Base-by-base conservation (phyloP, 2,888 invertebrate genomes). In the Sympetrum striolatum region DNA sequence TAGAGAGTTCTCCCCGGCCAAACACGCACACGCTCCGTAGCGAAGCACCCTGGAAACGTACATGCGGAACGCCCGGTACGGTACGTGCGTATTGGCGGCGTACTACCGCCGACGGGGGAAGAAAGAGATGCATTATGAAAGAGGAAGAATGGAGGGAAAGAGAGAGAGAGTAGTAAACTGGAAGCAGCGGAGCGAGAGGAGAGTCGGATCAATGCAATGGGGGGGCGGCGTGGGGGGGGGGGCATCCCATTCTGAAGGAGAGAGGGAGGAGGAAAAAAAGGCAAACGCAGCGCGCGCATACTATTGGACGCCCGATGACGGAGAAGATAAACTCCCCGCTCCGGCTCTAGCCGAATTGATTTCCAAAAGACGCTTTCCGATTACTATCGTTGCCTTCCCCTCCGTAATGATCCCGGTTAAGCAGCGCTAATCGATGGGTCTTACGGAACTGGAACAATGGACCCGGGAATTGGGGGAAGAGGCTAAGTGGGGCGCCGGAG, bases 361-460 rank as follows among this genome's bases (percentile, higher is more conserved):
- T 86, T 86, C 86, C 86, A 60, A 22, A 18, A 35, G 35, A 73
- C 73, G 73, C 73, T 31, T 25, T 31, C 35, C 15, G 58, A 86
- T 60, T 60, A 60, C 86, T 37, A 37, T 86, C 82, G 35, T 86
- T 86, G 22, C 37, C 53, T 60, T 35, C 82, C 48, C 82, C 81
- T 10, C 35, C 60, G 86, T 58, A 86, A 86, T 60, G 82, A 58
- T 86, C 60, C 86, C 60, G 8, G 22, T 86, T 37, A 60, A 86
- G 82, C 6, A 60, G 86, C 58, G 58, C 35, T 86, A 60, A 86
- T 86, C 58, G 82, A 22, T 58, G 82, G 60, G 15, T 58, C 60
- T 60, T 22, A 37, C 60, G 86, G 58, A 86, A 60, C 60, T 86
- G 60, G 60, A 60, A 86, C 86, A 60, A 86, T 86, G 86, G 86